Evolutionary conservation across 2,888 invertebrate species (phyloP).

Genomic region (Teleogryllus oceanicus): DNA sequence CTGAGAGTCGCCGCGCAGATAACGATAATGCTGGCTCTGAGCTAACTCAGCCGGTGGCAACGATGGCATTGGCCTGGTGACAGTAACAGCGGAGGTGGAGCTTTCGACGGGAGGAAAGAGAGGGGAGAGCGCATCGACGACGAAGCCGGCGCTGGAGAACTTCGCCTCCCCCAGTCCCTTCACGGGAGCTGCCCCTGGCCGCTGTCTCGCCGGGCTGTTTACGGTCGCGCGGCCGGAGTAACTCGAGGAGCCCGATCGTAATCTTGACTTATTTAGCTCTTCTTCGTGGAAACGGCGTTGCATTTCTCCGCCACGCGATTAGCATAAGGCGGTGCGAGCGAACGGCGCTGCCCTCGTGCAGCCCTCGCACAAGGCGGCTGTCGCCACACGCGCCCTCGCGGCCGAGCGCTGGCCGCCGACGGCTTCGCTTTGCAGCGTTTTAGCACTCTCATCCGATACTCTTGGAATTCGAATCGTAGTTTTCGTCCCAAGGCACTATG

Average conservation of each 20-base stretch:
- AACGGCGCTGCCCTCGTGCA: background rate
- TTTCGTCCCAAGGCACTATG: no score
- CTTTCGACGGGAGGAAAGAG: background rate
- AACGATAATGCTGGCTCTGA: no score
- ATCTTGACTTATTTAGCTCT: constrained; percentile 1
- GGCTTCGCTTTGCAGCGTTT: background rate
- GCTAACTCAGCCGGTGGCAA: no score
- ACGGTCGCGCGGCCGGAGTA: background rate
- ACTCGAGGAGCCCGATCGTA: constrained; percentile 1
- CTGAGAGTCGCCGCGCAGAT: no score
- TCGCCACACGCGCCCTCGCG: background rate
- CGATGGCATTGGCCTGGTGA: no score
- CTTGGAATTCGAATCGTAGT: no score
- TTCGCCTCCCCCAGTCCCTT: background rate
- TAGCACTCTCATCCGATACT: background rate
- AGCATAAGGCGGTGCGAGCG: background rate
- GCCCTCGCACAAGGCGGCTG: background rate
- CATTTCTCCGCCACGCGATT: background rate
- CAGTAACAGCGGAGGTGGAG: background rate
- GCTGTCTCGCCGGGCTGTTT: background rate
- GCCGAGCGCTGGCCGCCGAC: background rate
- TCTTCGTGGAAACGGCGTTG: background rate
- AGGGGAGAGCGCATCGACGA: background rate
- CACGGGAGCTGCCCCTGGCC: background rate
- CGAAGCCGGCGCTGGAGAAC: background rate